Percentiles rank a stretch among this genome's conserved stretches.
Evolutionary conservation across 2,797 vertebrate genomes (phyloP).

Genomic region (Arremon aurantiirostris): DNA sequence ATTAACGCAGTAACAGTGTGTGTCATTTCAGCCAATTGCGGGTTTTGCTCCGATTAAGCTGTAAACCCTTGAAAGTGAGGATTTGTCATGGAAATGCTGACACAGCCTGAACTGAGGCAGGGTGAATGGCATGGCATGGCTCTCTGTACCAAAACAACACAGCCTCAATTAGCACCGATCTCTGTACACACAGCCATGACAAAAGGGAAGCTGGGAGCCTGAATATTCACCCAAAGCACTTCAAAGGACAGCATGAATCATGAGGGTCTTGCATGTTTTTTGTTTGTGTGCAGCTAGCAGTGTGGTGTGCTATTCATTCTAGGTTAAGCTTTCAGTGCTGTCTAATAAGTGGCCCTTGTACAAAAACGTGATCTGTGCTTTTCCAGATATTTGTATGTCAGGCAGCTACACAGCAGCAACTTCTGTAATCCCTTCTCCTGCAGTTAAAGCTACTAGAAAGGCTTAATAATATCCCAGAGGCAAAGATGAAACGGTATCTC

Average conservation of each 20-base stretch:
- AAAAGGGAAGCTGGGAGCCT: conserved; percentile 6
- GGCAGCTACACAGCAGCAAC: conserved; percentile 81
- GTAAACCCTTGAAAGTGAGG: conserved; percentile 43
- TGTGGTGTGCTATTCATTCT: conserved; percentile 58
- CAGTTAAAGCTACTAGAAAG: conserved; percentile 89
- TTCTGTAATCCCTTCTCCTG: conserved; percentile 86
- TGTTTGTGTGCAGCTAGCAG: conserved; percentile 51
- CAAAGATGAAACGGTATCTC: conserved; percentile 95
- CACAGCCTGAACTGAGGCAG: not conserved
- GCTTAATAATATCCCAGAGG: conserved; percentile 98
- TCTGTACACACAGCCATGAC: conserved; percentile 17
- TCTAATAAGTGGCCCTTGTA: conserved; percentile 74
- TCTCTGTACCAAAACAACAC: conserved; percentile 24
- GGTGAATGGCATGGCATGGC: not conserved
- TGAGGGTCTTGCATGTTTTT: conserved; percentile 37
- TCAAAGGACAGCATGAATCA: conserved; percentile 58
- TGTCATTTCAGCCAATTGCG: not conserved
- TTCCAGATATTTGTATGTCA: conserved; percentile 80
- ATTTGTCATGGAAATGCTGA: conserved; percentile 66
- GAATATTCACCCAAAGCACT: conserved; percentile 21
- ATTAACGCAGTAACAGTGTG: not conserved
- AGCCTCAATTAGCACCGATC: not conserved
- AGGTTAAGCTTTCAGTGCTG: conserved; percentile 70
- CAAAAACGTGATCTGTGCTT: conserved; percentile 72
- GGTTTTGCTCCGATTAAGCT: conserved; percentile 23